Evolutionary conservation across 2,797 vertebrate species (phyloP).

Genomic region (Lacerta agilis): DNA sequence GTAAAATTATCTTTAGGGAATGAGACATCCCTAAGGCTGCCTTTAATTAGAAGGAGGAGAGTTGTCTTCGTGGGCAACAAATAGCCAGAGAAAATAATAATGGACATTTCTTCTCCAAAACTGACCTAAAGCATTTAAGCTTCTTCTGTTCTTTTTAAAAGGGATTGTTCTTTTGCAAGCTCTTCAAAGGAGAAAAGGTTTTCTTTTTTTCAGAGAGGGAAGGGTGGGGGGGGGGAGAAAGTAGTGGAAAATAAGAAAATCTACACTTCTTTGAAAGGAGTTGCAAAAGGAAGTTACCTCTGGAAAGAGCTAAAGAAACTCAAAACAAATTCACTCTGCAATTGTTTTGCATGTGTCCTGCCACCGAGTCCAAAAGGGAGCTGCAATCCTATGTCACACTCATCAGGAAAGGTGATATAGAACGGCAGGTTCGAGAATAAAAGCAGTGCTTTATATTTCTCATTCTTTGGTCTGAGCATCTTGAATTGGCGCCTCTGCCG

Average conservation of each 20-base stretch:
- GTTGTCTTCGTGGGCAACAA: no score
- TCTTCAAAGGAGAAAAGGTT: not conserved
- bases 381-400: not conserved
- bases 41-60: not conserved
- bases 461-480: not conserved
- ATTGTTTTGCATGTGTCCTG: no score
- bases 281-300: not conserved
- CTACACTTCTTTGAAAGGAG: not conserved
- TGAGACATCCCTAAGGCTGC: no score
- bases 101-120: not conserved
- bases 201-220: not conserved
- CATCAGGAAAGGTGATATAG: not conserved
- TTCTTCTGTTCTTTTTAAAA: not conserved
- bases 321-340: not conserved
- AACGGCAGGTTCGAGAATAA: not conserved
- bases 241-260: not conserved
- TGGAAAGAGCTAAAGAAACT: not conserved
- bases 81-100: not conserved
- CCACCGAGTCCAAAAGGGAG: not conserved
- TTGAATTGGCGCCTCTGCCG: not conserved
- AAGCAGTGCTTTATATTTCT: not conserved
- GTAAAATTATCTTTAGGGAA: no score
- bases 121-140: not conserved
- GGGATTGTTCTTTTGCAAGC: not conserved
- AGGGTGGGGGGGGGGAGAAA: no score